A percentile compares a stretch with the other conserved stretches of the same genome.
phyloP scores from a whole-genome alignment of 2,888 invertebrate species.

The Protonemura montana region DNA sequence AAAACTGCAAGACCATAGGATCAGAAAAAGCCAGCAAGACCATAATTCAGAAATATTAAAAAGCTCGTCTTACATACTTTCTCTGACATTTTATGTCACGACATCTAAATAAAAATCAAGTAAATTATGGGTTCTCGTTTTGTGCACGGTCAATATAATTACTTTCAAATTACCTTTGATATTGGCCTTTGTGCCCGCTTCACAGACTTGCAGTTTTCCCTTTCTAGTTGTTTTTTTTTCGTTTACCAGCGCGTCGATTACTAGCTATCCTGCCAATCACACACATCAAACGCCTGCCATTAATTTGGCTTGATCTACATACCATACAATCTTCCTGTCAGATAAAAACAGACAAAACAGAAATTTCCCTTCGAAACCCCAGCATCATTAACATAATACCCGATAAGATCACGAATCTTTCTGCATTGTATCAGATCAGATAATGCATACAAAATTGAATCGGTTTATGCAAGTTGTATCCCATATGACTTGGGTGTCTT shows the following conservation, averaged over 20 bases:
- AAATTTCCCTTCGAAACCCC: background rate
- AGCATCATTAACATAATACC: background rate
- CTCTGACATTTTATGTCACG: conserved; percentile 7
- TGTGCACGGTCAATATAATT: background rate
- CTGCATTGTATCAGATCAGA: background rate
- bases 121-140: background rate
- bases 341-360: background rate
- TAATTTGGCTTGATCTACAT: background rate
- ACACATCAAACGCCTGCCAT: background rate
- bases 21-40: background rate
- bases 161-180: background rate
- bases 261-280: background rate
- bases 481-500: background rate
- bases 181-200: background rate
- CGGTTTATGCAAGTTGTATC: background rate
- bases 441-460: conserved; percentile 8
- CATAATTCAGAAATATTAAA: conserved; percentile 2
- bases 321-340: background rate
- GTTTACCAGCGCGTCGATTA: background rate
- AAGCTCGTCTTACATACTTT: background rate
- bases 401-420: background rate
- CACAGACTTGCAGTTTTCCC: background rate
- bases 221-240: background rate
- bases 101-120: background rate
- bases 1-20: background rate